Evolutionary conservation across 2,113 vertebrate species (phyloP), one percentile per base, ranked within the genome.

Genomic region (Etheostoma spectabile): DNA sequence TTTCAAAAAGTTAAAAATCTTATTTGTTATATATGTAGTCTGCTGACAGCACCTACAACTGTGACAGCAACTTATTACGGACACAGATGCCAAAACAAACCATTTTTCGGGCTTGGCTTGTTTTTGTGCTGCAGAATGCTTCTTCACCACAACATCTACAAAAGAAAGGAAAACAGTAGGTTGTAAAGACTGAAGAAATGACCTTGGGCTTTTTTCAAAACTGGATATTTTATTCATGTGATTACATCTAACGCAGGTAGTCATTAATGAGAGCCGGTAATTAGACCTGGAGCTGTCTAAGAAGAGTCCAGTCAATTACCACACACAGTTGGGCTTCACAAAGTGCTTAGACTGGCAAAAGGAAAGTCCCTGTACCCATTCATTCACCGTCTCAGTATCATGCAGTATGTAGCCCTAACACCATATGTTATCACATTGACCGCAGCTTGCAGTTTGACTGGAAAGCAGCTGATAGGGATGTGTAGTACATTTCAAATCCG

Each of bases 171-270:
- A 14, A 18, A 46, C 42, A 52, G 30, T 2, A 11, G n/a, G n/a
- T 14, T 62, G 48, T 48, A 33, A 19, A 38, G 8, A 35, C 42
- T 24, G 22, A 60, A 10, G 24, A 45, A 33, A 18, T 63, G 73
- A 82, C 72, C 72, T 82, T 57, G 64, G 6, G 19, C 35, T 60
- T 70, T 48, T 22, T 42, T 38, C 8, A 62, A 12, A 42, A 55
- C 61, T 55, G 8, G 27, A 79, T 79, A 56, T 84, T 84, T 84
- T 78, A 84, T 84, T 84, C 69, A 84, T 84, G 67, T 45, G 62
- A 68, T 49, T 55, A 35, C 62, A 60, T 84, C 62, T 48, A 35
- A 52, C 14, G 15, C 48, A 59, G 61, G 55, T 48, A 55, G 69
- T 74, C 61, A 59, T 84, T 84, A 79, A 72, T 46, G 60, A 52